Evolutionary conservation across 2,797 vertebrate genomes (phyloP).

Genomic region (Bradypus variegatus): DNA sequence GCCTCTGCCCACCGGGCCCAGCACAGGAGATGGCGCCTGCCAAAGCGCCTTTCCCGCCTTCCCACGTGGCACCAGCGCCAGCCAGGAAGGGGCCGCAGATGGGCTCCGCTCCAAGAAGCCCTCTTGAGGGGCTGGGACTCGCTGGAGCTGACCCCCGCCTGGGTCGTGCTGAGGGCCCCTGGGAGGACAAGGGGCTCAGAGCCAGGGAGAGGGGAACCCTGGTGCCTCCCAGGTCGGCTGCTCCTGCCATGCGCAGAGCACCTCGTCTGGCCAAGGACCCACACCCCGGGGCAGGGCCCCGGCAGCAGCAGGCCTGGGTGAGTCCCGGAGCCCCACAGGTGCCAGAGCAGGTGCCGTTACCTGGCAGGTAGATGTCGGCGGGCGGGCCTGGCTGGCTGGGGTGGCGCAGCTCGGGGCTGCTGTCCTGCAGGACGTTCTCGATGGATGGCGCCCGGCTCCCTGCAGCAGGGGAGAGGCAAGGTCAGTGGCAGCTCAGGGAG

Average conservation of each 20-base stretch:
- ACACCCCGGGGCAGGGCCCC: no score
- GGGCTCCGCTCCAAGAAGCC: no score
- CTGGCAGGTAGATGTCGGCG: slow-evolving; percentile 84
- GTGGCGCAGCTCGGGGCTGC: slow-evolving; percentile 82
- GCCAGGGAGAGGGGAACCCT: background rate
- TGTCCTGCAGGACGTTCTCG: slow-evolving; percentile 84
- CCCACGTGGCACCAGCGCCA: background rate
- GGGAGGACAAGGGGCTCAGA: background rate
- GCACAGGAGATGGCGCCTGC: background rate
- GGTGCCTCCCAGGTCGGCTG: background rate
- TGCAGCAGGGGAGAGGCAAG: slow-evolving; percentile 55
- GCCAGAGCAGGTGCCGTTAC: slow-evolving; percentile 58
- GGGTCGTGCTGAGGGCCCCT: background rate
- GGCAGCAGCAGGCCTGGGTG: background rate
- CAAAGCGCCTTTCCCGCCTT: background rate
- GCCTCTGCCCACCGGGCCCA: background rate
- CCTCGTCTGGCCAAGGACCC: background rate
- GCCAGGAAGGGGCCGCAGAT: background rate
- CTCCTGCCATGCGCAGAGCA: background rate
- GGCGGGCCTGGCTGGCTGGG: slow-evolving; percentile 78
- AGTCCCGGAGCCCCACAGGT: background rate
- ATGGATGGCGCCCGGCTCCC: slow-evolving; percentile 81
- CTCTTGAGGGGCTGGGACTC: background rate
- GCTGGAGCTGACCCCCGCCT: background rate
- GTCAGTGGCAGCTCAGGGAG: background rate